phyloP scores from a whole-genome alignment of 2,113 vertebrate species.

The Turnix velox region DNA sequence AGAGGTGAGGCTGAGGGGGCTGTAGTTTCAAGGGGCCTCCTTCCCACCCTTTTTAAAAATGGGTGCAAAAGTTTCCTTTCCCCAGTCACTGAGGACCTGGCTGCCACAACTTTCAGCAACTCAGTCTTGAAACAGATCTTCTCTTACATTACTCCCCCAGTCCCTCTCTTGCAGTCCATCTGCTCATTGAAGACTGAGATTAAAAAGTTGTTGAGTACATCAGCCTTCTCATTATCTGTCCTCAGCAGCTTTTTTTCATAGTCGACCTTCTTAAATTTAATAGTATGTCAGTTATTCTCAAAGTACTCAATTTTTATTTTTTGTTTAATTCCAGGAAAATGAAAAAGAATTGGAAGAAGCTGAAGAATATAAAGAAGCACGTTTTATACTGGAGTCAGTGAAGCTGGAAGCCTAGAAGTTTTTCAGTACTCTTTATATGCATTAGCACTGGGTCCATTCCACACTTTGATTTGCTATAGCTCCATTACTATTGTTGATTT shows the following conservation, averaged over 20 bases:
- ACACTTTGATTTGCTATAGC: conserved; percentile 67
- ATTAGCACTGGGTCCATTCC: conserved; percentile 78
- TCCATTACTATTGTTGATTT: conserved; percentile 45
- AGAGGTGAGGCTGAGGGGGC: no score
- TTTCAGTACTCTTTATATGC: conserved; percentile 59
- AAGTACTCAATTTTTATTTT: conserved; percentile 10
- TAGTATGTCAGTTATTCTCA: background rate
- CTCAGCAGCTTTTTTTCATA: background rate
- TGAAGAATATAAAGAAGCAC: conserved; percentile 90
- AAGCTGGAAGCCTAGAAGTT: conserved; percentile 86
- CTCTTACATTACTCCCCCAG: no score
- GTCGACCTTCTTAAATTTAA: background rate
- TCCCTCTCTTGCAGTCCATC: no score
- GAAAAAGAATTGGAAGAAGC: conserved; percentile 88
- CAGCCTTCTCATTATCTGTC: no score
- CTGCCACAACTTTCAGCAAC: no score
- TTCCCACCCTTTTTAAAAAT: no score
- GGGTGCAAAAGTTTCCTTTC: no score
- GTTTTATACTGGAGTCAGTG: conserved; percentile 84
- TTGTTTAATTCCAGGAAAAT: conserved; percentile 81
- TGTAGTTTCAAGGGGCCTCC: no score
- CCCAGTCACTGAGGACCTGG: no score
- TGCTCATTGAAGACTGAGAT: no score
- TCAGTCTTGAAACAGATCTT: no score
- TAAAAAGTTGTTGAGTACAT: no score